Conservation (phyloP, 1,140 invertebrate genomes). For the Holcopasites calliopsidis region DNA sequence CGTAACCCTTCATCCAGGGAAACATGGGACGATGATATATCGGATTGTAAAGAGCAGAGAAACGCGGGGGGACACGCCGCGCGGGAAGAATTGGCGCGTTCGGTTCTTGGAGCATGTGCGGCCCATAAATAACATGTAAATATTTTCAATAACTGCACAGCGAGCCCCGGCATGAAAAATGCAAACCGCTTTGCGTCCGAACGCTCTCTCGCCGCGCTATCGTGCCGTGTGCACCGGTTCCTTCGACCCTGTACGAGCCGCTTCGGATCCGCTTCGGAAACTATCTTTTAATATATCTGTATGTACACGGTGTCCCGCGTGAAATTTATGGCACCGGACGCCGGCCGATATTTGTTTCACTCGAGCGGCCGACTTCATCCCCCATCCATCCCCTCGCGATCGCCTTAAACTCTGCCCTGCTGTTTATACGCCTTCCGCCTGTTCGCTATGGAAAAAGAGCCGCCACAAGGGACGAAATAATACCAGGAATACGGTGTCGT, state of each 20-base stretch:
- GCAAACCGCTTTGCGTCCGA: slow-evolving; percentile 73
- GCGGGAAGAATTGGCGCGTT: slow-evolving; percentile 62
- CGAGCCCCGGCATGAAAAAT: slow-evolving; percentile 73
- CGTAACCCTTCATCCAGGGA: no score
- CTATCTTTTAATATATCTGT: slow-evolving; percentile 74
- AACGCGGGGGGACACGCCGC: slow-evolving; percentile 17
- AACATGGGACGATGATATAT: neutral
- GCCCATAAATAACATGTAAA: slow-evolving; percentile 78
- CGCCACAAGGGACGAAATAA: slow-evolving; percentile 5
- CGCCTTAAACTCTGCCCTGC: neutral
- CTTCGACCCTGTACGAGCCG: slow-evolving; percentile 19
- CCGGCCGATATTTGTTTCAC: slow-evolving; percentile 73
- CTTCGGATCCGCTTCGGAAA: slow-evolving; percentile 45
- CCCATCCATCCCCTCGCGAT: neutral
- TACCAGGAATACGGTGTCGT: slow-evolving; percentile 5
- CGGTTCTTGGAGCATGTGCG: slow-evolving; percentile 72
- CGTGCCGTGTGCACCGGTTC: slow-evolving; percentile 28
- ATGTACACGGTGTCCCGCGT: slow-evolving; percentile 66
- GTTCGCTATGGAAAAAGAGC: slow-evolving; percentile 6
- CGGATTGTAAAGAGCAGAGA: slow-evolving; percentile 5
- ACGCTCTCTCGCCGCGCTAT: slow-evolving; percentile 54
- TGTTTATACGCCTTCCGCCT: neutral
- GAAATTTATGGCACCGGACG: slow-evolving; percentile 69
- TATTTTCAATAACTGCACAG: slow-evolving; percentile 75
- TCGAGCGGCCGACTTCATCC: slow-evolving; percentile 37